These are phyloP conservation scores for Anniella stebbinsi DNA, from an alignment of 2,797 vertebrate species.

Conservation along the genomic window DNA sequence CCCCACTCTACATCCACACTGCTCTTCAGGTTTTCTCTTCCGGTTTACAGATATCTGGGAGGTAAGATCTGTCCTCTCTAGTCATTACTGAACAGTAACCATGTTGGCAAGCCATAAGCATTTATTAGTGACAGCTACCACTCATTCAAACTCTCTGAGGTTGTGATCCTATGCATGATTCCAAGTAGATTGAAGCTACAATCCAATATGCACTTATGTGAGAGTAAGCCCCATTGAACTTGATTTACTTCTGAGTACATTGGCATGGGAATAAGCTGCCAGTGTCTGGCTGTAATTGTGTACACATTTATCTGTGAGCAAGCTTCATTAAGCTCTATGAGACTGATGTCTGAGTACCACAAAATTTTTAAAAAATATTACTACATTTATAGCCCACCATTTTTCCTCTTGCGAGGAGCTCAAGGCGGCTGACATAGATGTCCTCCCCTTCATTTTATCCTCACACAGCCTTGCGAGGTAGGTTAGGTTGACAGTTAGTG, in stretches of 20 bases:
- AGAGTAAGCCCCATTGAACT: too few species aligned
- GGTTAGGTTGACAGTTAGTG: too few species aligned
- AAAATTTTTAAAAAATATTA: not conserved
- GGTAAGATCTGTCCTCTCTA: not conserved
- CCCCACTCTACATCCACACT: not conserved
- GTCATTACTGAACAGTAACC: not conserved
- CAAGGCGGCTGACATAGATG: too few species aligned
- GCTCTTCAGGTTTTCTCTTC: not conserved
- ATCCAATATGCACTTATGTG: too few species aligned
- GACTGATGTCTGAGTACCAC: not conserved
- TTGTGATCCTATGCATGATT: not conserved
- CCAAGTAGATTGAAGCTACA: not conserved
- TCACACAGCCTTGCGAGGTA: too few species aligned
- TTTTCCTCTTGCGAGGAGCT: too few species aligned
- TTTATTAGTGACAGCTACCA: not conserved
- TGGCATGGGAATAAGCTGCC: too few species aligned
- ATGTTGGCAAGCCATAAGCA: not conserved
- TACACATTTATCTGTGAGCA: too few species aligned
- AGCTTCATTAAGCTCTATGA: not conserved
- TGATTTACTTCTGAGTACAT: not conserved
- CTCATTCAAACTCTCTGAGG: not conserved
- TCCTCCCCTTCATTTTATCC: too few species aligned
- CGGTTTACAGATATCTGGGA: not conserved
- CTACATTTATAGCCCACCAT: too few species aligned
- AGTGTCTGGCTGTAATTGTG: too few species aligned